Percentiles rank a stretch among this genome's conserved stretches.
These are phyloP conservation scores for Melanchra persicariae DNA, from an alignment of 2,888 invertebrate species.

Conservation along the genomic window DNA sequence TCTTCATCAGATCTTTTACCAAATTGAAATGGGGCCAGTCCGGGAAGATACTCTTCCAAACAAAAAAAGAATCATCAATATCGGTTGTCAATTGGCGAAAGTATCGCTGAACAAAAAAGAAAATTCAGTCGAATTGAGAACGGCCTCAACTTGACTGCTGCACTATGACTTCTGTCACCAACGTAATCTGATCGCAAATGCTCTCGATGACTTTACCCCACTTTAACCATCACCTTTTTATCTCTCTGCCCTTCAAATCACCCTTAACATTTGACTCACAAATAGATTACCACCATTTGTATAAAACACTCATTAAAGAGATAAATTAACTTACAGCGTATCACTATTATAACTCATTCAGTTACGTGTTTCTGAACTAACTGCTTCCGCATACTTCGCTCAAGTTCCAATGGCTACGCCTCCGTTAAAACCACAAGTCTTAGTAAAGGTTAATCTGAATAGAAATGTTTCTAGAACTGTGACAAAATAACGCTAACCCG, in stretches of 20 bases:
- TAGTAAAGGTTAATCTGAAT: conserved; percentile 52
- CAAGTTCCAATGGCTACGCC: conserved; percentile 39
- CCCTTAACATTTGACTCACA: background rate
- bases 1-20: too few species aligned
- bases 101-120: too few species aligned
- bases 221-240: background rate
- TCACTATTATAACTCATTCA: conserved; percentile 32
- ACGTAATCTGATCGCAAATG: background rate
- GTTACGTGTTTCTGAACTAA: conserved; percentile 27
- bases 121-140: too few species aligned
- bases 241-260: background rate
- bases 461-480: conserved; percentile 51
- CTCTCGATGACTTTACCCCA: background rate
- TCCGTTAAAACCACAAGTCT: conserved; percentile 29
- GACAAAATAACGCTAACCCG: conserved; percentile 52
- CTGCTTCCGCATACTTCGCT: conserved; percentile 58
- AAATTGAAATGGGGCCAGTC: too few species aligned
- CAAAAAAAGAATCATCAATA: too few species aligned
- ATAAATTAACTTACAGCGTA: conserved; percentile 41
- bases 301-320: conserved; percentile 34
- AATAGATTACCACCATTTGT: background rate
- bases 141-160: too few species aligned
- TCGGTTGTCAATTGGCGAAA: too few species aligned
- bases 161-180: background rate
- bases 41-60: too few species aligned